phyloP scores from a whole-genome alignment of 2,888 invertebrate genomes.

The Cremastobaeus sp. region DNA sequence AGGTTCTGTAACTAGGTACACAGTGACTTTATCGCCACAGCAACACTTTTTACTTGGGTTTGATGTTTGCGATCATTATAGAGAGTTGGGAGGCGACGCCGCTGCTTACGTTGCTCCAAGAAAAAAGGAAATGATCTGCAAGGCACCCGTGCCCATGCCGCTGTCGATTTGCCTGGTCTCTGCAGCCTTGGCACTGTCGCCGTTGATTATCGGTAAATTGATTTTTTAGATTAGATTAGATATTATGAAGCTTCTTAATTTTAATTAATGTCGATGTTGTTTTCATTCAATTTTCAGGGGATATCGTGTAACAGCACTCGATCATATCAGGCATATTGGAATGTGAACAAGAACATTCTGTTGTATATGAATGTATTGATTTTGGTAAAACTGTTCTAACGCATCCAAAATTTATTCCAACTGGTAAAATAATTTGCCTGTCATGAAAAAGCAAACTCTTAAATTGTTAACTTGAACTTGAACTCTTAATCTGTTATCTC shows the following conservation, averaged over 20 bases:
- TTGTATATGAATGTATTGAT: constrained; percentile 99
- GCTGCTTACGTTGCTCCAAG: constrained; percentile 97
- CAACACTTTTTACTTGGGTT: constrained; percentile 98
- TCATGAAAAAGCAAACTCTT: too few species aligned
- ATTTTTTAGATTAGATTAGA: too few species aligned
- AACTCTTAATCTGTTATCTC: too few species aligned
- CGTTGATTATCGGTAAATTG: constrained; percentile 88
- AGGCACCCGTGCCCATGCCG: constrained; percentile 98
- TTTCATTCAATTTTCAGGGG: constrained; percentile 83
- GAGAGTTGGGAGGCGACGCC: constrained; percentile 98
- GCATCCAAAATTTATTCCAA: constrained; percentile 94
- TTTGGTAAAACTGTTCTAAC: constrained; percentile 98
- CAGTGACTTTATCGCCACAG: constrained; percentile 98
- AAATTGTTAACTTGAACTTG: too few species aligned
- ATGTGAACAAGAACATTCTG: constrained; percentile 99
- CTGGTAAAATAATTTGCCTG: too few species aligned
- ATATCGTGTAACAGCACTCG: constrained; percentile 98
- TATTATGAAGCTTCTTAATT: too few species aligned
- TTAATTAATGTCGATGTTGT: too few species aligned
- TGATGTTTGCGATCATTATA: constrained; percentile 99
- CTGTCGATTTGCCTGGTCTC: constrained; percentile 94
- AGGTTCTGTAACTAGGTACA: constrained; percentile 93
- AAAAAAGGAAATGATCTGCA: constrained; percentile 88
- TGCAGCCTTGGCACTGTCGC: constrained; percentile 99
- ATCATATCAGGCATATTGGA: constrained; percentile 99